Evolutionary conservation across 1,140 invertebrate genomes (phyloP).

Genomic region (Drosophila funebris): DNA sequence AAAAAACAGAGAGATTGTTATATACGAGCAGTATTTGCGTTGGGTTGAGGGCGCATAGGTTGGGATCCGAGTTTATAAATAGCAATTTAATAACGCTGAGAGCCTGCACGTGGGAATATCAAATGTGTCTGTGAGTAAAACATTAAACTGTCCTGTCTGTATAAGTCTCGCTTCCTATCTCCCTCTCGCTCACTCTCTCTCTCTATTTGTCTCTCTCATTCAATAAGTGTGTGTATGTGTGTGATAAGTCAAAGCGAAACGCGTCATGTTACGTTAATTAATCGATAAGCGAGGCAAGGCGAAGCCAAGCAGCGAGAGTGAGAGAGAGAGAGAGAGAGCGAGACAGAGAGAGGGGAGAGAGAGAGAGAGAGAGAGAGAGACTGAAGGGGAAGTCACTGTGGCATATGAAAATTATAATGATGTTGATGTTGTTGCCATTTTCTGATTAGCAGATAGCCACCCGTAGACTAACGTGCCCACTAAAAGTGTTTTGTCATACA

Average conservation of each 20-base stretch:
- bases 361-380: neutral
- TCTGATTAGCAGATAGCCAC: slow-evolving; percentile 55
- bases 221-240: slow-evolving; percentile 10
- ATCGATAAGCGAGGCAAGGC: slow-evolving; percentile 61
- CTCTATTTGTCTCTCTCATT: neutral
- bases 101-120: slow-evolving; percentile 76
- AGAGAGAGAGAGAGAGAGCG: neutral
- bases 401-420: slow-evolving; percentile 47
- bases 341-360: neutral
- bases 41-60: slow-evolving; percentile 31
- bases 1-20: neutral
- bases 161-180: too few species aligned
- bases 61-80: slow-evolving; percentile 63
- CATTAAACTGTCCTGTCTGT: slow-evolving; percentile 40
- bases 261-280: slow-evolving; percentile 76
- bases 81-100: slow-evolving; percentile 78
- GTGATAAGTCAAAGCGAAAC: slow-evolving; percentile 72
- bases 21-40: neutral
- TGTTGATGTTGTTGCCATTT: slow-evolving; percentile 59
- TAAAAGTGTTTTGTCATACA: slow-evolving; percentile 61
- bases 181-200: neutral
- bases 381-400: neutral
- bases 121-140: slow-evolving; percentile 54
- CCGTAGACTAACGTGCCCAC: slow-evolving; percentile 4
- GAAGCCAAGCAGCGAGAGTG: neutral